A percentile compares a stretch with the other conserved stretches of the same genome.
Conservation (phyloP, 2,888 invertebrate species). For the Calliopum simillimum region DNA sequence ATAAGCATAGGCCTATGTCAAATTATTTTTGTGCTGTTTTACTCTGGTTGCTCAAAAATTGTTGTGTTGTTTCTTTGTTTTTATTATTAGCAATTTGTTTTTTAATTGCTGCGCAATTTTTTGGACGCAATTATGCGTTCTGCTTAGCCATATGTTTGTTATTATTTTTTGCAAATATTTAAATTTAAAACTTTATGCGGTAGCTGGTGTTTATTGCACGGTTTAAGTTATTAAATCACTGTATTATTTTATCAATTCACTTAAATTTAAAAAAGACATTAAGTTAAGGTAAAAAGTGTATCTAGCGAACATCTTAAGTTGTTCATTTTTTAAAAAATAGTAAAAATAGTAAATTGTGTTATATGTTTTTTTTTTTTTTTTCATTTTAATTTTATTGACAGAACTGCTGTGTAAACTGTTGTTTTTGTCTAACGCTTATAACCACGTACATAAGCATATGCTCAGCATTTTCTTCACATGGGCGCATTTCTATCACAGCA, state of each 20-base stretch:
- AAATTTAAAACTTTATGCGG: not conserved
- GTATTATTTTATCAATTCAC: not conserved
- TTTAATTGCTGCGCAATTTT: not conserved
- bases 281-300: not conserved
- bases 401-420: conserved; percentile 70
- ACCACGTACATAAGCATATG: conserved; percentile 71
- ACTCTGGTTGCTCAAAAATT: conserved; percentile 54
- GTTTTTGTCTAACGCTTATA: conserved; percentile 70
- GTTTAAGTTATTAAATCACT: not conserved
- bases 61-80: conserved; percentile 57
- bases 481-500: conserved; percentile 69
- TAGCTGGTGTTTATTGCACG: not conserved
- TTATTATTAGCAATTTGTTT: conserved; percentile 46
- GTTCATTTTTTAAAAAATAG: not conserved
- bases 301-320: not conserved
- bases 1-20: conserved; percentile 42
- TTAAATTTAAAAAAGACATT: not conserved
- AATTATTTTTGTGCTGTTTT: conserved; percentile 10
- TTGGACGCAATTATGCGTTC: conserved; percentile 45
- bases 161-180: conserved; percentile 45
- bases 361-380: not conserved
- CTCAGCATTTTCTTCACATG: conserved; percentile 70
- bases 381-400: conserved; percentile 44
- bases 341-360: not conserved
- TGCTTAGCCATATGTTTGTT: conserved; percentile 53